Percentiles rank a stretch among this genome's conserved stretches.
Evolutionary conservation across 2,113 vertebrate species (phyloP).

Genomic region (Ornithorhynchus anatinus): DNA sequence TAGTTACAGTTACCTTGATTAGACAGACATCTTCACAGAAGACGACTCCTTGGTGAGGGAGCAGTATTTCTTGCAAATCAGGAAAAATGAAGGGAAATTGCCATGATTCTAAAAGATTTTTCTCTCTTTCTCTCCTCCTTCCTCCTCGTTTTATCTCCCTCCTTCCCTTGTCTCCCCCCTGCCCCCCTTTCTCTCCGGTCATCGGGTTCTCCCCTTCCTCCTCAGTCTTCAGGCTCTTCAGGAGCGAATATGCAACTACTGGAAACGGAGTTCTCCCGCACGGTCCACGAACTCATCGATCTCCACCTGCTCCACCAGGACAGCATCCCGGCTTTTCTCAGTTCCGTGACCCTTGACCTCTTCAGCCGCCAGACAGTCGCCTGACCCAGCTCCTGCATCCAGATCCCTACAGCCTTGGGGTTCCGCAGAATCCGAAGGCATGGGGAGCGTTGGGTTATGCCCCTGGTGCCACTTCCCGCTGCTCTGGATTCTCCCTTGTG

Average conservation of each 20-base stretch:
- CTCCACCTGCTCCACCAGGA: slow-evolving; percentile 92
- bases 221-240: slow-evolving; percentile 71
- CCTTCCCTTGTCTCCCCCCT: background rate
- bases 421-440: background rate
- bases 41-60: background rate
- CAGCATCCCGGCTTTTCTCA: slow-evolving; percentile 96
- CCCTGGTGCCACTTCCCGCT: background rate
- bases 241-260: slow-evolving; percentile 90
- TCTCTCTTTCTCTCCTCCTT: background rate
- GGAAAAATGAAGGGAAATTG: background rate
- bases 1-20: background rate
- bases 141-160: slow-evolving; percentile 12
- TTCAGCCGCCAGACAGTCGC: slow-evolving; percentile 89
- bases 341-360: slow-evolving; percentile 92
- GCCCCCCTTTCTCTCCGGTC: background rate
- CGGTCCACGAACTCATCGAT: slow-evolving; percentile 83
- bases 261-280: slow-evolving; percentile 89
- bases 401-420: background rate
- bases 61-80: fast-evolving
- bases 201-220: background rate
- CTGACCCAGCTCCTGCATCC: slow-evolving; percentile 44
- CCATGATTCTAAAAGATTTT: background rate
- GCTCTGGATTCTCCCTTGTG: too few relatives aligned
- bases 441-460: background rate
- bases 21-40: fast-evolving